Conservation (phyloP, 2,888 invertebrate species). For the Apoderus coryli region DNA sequence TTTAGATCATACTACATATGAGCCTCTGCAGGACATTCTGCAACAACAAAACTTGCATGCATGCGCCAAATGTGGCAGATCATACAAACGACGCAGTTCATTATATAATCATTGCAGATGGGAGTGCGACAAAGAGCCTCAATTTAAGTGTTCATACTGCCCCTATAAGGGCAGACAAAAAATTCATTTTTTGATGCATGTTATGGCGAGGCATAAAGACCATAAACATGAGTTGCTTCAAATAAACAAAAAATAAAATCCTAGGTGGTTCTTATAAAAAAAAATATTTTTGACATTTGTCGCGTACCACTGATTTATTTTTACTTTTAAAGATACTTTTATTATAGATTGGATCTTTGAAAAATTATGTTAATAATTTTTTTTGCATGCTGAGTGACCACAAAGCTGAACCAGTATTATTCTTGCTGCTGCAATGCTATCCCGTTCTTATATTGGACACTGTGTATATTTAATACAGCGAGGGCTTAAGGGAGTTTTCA, state of each 20-base stretch:
- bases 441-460: no score
- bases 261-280: no score
- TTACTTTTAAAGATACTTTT: no score
- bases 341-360: no score
- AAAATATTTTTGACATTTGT: no score
- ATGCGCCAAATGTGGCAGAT: slow-evolving; percentile 17
- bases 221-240: slow-evolving; percentile 22
- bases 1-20: slow-evolving; percentile 5
- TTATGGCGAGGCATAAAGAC: slow-evolving; percentile 20
- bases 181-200: slow-evolving; percentile 16
- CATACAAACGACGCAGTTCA: slow-evolving; percentile 20
- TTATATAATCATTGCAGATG: slow-evolving; percentile 20
- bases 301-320: no score
- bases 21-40: slow-evolving; percentile 14
- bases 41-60: slow-evolving; percentile 12
- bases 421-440: no score
- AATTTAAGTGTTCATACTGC: slow-evolving; percentile 19
- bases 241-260: slow-evolving; percentile 4
- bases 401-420: no score
- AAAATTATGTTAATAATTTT: no score
- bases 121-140: slow-evolving; percentile 23
- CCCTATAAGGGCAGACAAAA: slow-evolving; percentile 16
- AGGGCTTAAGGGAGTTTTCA: no score
- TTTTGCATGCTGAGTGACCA: no score
- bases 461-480: no score